Base-by-base conservation (phyloP, 2,888 invertebrate species). In the Caenorhabditis angaria region DNA sequence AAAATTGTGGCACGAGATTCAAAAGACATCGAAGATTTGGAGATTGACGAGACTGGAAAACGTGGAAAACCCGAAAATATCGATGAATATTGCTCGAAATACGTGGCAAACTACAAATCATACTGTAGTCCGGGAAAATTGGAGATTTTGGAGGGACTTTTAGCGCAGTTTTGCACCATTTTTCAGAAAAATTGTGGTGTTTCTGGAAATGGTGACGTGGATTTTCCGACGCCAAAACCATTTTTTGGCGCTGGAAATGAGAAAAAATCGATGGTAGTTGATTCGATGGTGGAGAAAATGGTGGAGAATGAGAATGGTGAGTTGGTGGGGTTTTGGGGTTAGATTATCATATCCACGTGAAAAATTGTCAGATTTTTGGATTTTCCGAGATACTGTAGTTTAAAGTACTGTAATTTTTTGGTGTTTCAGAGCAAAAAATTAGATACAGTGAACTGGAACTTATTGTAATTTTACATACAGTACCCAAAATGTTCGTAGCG, bases 61-160 rank as follows among this genome's bases (percentile, higher is more conserved):
- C 47, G 65, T 14, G 54, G 61, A 27, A 57, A 51, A 20, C n/a
- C 48, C 18, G 59, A 61, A 55, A 55, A 70, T 54, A 53, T 72
- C 28, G 48, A 63, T 14, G 64, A 71, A n/a, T 77, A 77, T 54
- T 78, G 78, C 56, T 35, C 60, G 6, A 73, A 73, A 28, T 76
- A 78, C 55, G 58, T 53, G 22, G 53, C 32, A n/a, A 78, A 78
- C 59, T 78, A 64, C 60, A 53, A 70, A 1, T 27, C 58, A 5
- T 78, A 78, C 51, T 78, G 78, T 54, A 27, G 12, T 1, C 32
- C 25, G 35, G 65, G 57, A 12, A 62, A 70, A 25, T 50, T 61
- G 27, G 57, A 60, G 18, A 65, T 68, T 47, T 25, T 79, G 10
- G 79, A 79, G 35, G 74, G 72, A n/a, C 58, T 79, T 22, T 35